These are phyloP conservation scores for Diabrotica undecimpunctata DNA, from an alignment of 1,140 invertebrate species.

Conservation along the genomic window DNA sequence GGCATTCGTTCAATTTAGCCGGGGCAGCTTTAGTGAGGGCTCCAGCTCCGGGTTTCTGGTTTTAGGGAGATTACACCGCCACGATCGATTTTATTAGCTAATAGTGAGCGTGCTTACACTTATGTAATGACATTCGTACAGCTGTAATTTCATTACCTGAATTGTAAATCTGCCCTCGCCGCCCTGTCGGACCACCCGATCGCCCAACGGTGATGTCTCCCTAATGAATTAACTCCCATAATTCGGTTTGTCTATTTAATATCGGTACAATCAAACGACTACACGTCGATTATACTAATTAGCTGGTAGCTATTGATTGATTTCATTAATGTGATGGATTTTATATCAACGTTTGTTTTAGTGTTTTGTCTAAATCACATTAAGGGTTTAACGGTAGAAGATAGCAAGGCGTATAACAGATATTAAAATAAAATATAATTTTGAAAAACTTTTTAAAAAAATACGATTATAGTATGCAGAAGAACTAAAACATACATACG, in stretches of 20 bases:
- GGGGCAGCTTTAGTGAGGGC: conserved; percentile 9
- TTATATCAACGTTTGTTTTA: too few relatives aligned
- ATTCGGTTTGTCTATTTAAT: conserved; percentile 35
- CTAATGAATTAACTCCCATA: conserved; percentile 41
- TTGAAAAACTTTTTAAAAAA: too few relatives aligned
- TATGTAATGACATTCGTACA: conserved; percentile 46
- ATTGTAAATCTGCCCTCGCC: conserved; percentile 40
- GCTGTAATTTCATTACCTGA: conserved; percentile 45
- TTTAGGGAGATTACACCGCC: conserved; percentile 38
- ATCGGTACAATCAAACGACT: conserved; percentile 27
- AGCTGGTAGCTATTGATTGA: neutral
- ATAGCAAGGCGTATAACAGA: too few relatives aligned
- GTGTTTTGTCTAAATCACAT: too few relatives aligned
- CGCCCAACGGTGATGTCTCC: conserved; percentile 33
- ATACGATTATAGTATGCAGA: too few relatives aligned
- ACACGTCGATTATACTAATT: conserved; percentile 17
- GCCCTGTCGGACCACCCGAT: neutral
- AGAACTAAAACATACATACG: too few relatives aligned
- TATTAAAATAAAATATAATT: too few relatives aligned
- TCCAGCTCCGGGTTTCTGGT: conserved; percentile 28
- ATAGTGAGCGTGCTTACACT: conserved; percentile 45
- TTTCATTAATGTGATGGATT: too few relatives aligned
- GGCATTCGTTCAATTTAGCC: conserved; percentile 31
- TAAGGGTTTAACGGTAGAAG: too few relatives aligned
- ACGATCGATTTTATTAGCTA: conserved; percentile 46